phyloP scores from a whole-genome alignment of 2,797 vertebrate species.

The Pangasius krempfi region DNA sequence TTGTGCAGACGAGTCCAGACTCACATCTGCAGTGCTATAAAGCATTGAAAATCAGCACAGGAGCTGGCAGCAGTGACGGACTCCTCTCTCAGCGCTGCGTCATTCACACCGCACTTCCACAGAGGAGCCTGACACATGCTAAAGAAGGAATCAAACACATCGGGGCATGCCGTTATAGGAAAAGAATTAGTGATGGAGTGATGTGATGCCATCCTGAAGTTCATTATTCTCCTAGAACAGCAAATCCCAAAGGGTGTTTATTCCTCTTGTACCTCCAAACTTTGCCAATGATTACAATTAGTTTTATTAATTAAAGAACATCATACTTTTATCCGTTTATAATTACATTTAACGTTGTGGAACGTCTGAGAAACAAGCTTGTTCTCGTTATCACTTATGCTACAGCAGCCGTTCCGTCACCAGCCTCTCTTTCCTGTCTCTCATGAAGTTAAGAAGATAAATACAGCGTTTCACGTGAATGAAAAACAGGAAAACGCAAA shows the following conservation, averaged over 20 bases:
- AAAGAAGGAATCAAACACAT: not conserved
- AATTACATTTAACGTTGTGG: not conserved
- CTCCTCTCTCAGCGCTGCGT: not conserved
- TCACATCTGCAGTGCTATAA: constrained; percentile 53
- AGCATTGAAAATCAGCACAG: constrained; percentile 34
- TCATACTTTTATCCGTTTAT: not conserved
- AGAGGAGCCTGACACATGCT: not conserved
- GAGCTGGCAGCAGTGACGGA: constrained; percentile 23
- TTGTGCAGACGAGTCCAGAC: constrained; percentile 26
- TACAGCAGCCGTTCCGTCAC: not conserved
- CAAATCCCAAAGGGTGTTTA: no score
- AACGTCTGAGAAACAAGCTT: not conserved
- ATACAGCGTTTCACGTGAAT: not conserved
- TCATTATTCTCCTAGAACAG: not conserved
- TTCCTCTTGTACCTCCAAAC: not conserved
- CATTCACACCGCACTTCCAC: constrained; percentile 14
- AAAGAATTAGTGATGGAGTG: not conserved
- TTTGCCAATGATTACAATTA: not conserved
- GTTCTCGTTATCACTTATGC: not conserved
- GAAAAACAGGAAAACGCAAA: not conserved
- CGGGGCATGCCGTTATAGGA: no score
- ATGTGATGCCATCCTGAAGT: not conserved
- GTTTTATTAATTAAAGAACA: not conserved
- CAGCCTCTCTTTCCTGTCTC: not conserved
- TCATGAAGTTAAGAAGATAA: not conserved